These are phyloP conservation scores for Apistogramma diplotaenia DNA, from an alignment of 2,113 vertebrate genomes.

Conservation along the genomic window DNA sequence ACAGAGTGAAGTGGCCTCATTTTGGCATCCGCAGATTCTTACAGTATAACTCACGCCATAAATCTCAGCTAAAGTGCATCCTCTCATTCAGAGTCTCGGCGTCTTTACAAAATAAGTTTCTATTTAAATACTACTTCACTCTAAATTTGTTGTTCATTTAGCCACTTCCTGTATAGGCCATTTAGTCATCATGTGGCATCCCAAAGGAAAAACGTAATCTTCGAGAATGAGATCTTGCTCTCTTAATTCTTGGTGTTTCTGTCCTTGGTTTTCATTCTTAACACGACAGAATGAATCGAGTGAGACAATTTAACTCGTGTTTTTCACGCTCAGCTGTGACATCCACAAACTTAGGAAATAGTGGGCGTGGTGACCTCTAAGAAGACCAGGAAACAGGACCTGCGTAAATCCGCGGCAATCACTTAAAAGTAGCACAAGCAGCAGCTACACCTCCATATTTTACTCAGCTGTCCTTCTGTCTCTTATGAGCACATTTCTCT, in stretches of 20 bases:
- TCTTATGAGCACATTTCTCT: not conserved
- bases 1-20: not conserved
- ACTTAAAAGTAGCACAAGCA: not conserved
- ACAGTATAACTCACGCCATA: not conserved
- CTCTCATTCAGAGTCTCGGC: not conserved
- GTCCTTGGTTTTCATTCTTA: not conserved
- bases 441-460: not conserved
- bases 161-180: not conserved
- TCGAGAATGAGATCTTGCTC: too few relatives aligned
- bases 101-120: not conserved
- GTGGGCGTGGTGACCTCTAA: conserved; percentile 16
- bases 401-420: conserved; percentile 41
- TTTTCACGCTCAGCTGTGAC: conserved; percentile 2
- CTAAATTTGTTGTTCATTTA: not conserved
- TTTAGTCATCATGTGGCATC: not conserved
- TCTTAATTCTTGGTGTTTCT: not conserved
- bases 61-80: too few relatives aligned
- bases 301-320: not conserved
- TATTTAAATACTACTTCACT: not conserved
- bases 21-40: not conserved
- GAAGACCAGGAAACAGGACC: conserved; percentile 57
- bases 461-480: not conserved
- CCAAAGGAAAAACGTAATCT: not conserved
- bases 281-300: not conserved
- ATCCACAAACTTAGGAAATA: conserved; percentile 44